Percentiles rank a stretch among this genome's conserved stretches.
Conservation (phyloP, 1,140 invertebrate genomes). For the Caenorhabditis tropicalis region DNA sequence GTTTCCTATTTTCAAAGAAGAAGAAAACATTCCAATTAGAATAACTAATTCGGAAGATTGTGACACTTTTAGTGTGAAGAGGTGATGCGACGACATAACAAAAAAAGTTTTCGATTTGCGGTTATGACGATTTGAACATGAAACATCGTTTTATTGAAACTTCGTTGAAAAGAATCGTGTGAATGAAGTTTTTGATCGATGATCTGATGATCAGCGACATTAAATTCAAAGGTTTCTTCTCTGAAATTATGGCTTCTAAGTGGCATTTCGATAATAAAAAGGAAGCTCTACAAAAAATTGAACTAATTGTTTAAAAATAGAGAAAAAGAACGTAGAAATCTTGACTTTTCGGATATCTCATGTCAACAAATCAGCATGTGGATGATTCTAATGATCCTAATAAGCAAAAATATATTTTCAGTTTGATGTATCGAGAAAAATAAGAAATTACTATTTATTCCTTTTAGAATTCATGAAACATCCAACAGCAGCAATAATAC, state of each 20-base stretch:
- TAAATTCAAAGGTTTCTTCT: not conserved
- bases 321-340: too few species aligned
- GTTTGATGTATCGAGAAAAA: too few species aligned
- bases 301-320: too few species aligned
- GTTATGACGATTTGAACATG: not conserved
- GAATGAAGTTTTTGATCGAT: not conserved
- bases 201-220: not conserved
- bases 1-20: not conserved
- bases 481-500: too few species aligned
- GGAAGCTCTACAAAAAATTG: too few species aligned
- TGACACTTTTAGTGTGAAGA: not conserved
- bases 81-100: slow-evolving; percentile 16
- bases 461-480: too few species aligned
- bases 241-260: not conserved
- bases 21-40: slow-evolving; percentile 4
- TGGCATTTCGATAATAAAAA: too few species aligned
- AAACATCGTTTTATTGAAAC: not conserved
- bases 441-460: too few species aligned
- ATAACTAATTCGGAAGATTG: slow-evolving; percentile 25
- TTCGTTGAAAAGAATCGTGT: not conserved
- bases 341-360: too few species aligned
- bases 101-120: not conserved
- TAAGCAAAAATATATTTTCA: too few species aligned
- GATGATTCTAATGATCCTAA: too few species aligned
- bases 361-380: too few species aligned